Conservation (phyloP, 2,888 invertebrate species). For the Camponotus fellah region DNA sequence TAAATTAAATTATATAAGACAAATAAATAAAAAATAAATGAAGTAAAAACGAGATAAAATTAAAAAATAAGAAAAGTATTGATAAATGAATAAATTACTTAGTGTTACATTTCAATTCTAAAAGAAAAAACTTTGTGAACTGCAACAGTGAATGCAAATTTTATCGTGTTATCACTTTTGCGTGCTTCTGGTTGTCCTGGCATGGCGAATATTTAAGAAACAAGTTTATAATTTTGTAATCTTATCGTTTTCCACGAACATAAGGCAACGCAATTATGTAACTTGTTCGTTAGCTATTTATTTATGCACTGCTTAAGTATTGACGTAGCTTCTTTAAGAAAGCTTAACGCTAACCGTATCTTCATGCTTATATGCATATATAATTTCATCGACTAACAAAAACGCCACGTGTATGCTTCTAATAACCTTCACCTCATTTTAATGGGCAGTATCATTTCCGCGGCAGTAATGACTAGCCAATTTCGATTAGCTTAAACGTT, state of each 20-base stretch:
- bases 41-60: not conserved
- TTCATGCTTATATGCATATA: slow-evolving; percentile 20
- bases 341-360: slow-evolving; percentile 54
- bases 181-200: not conserved
- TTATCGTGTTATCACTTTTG: not conserved
- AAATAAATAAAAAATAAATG: not conserved
- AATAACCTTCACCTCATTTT: slow-evolving; percentile 85
- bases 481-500: slow-evolving; percentile 66
- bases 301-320: slow-evolving; percentile 71
- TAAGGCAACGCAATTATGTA: slow-evolving; percentile 75
- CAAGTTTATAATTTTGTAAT: slow-evolving; percentile 19
- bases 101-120: not conserved
- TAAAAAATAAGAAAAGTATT: not conserved
- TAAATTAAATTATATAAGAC: not conserved
- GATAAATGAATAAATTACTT: not conserved
- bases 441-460: slow-evolving; percentile 81
- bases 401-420: slow-evolving; percentile 62
- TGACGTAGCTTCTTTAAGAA: slow-evolving; percentile 67
- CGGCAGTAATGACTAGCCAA: slow-evolving; percentile 75
- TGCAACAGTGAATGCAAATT: not conserved
- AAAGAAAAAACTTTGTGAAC: not conserved
- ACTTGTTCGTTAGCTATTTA: slow-evolving; percentile 70
- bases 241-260: slow-evolving; percentile 53
- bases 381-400: slow-evolving; percentile 17
- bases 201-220: no score